A percentile compares a stretch with the other conserved stretches of the same genome.
Evolutionary conservation across 2,888 invertebrate genomes (phyloP).

Genomic region (Schrankia costaestrigalis): DNA sequence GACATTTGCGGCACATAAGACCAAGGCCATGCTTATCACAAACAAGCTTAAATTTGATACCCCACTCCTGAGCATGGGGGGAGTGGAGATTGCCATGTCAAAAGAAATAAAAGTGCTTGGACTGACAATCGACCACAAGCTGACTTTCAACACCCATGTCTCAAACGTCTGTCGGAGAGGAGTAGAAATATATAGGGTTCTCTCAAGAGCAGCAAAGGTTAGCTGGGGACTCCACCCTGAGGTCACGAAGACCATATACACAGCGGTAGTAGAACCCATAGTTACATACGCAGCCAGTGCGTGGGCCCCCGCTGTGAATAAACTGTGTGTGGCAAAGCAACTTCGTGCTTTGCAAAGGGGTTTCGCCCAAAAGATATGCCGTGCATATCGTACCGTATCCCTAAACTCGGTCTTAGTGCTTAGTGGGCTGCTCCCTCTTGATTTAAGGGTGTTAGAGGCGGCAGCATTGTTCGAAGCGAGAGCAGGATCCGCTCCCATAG

Average conservation of each 20-base stretch:
- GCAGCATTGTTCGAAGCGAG: no score
- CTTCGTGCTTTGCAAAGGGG: neutral
- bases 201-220: conserved; percentile 60
- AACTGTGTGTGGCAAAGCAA: neutral
- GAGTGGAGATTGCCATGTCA: no score
- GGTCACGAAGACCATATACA: conserved; percentile 62
- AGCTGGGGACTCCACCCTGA: conserved; percentile 79
- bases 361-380: no score
- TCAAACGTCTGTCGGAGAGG: conserved; percentile 40
- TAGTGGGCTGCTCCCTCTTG: no score
- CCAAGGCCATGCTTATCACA: no score
- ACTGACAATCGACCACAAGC: neutral
- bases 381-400: no score
- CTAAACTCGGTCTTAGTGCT: no score
- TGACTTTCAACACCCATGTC: conserved; percentile 2
- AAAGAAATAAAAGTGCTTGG: no score
- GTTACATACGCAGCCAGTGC: neutral
- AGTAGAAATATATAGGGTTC: neutral
- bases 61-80: neutral
- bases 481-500: neutral
- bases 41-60: neutral
- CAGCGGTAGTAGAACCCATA: conserved; percentile 47
- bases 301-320: neutral
- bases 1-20: no score
- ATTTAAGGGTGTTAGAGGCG: no score